A percentile compares a stretch with the other conserved stretches of the same genome.
Conservation (phyloP, 2,888 invertebrate species). For the Trissoscelio sp. region DNA sequence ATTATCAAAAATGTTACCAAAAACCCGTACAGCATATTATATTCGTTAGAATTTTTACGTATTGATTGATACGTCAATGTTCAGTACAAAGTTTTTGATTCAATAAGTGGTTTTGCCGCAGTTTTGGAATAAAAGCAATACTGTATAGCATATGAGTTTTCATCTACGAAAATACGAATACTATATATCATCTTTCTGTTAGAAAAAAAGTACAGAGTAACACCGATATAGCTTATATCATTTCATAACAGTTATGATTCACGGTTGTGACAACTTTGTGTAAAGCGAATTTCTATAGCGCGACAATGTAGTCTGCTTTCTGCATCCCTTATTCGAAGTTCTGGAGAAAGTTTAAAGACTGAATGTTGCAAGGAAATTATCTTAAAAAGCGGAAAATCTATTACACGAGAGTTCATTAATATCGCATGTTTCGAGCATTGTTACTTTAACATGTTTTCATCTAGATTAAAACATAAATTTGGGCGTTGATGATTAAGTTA, state of each 20-base stretch:
- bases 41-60: neutral
- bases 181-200: constrained; percentile 30
- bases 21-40: neutral
- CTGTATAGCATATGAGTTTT: constrained; percentile 2
- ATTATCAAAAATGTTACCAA: neutral
- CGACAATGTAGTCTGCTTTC: constrained; percentile 27
- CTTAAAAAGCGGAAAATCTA: constrained; percentile 29
- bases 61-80: constrained; percentile 26
- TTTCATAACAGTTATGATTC: constrained; percentile 58
- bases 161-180: constrained; percentile 13
- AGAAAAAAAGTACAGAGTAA: constrained; percentile 6
- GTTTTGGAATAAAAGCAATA: constrained; percentile 12
- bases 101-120: constrained; percentile 10
- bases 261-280: constrained; percentile 46
- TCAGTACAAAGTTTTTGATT: constrained; percentile 20
- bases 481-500: constrained; percentile 2
- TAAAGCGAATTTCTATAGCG: constrained; percentile 3
- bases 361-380: constrained; percentile 29
- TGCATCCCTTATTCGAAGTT: constrained; percentile 31
- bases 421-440: neutral
- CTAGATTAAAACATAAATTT: constrained; percentile 37
- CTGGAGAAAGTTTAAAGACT: constrained; percentile 29
- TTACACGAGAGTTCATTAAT: constrained; percentile 31
- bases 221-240: constrained; percentile 27
- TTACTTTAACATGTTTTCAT: neutral